Evolutionary conservation across 2,888 invertebrate species (phyloP).

Genomic region (Notodonta ziczac): DNA sequence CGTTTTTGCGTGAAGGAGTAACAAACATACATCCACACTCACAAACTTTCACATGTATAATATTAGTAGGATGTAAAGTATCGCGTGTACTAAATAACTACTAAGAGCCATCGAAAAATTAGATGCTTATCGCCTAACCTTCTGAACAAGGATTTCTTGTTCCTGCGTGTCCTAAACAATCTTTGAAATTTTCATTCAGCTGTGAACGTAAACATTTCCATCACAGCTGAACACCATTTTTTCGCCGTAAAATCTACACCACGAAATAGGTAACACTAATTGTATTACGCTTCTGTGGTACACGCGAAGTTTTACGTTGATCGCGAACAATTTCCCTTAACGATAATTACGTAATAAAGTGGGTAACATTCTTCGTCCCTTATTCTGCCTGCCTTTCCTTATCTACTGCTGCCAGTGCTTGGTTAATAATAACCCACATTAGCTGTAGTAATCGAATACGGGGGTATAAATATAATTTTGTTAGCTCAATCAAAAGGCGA

Average conservation of each 20-base stretch:
- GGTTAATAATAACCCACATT: conserved; percentile 52
- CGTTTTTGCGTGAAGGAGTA: too few relatives aligned
- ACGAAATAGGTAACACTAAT: conserved; percentile 29
- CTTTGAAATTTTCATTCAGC: neutral
- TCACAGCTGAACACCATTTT: conserved; percentile 8
- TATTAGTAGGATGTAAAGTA: too few relatives aligned
- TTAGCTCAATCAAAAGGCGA: too few relatives aligned
- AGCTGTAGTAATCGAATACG: conserved; percentile 17
- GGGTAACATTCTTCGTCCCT: conserved; percentile 36
- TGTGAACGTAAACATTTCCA: neutral
- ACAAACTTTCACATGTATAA: too few relatives aligned
- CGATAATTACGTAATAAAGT: conserved; percentile 49
- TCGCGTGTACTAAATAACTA: too few relatives aligned
- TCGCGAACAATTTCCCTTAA: conserved; percentile 42
- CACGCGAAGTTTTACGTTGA: conserved; percentile 38
- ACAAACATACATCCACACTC: too few relatives aligned
- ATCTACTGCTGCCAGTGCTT: conserved; percentile 50
- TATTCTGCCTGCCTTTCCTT: conserved; percentile 45
- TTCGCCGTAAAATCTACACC: conserved; percentile 21
- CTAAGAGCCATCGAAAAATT: neutral
- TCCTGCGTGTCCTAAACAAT: too few relatives aligned
- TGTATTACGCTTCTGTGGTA: conserved; percentile 24
- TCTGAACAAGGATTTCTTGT: too few relatives aligned
- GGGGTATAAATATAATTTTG: neutral
- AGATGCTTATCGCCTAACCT: neutral